A percentile compares a stretch with the other conserved stretches of the same genome.
Conservation (phyloP, 2,797 vertebrate genomes). For the Forpus xanthops region DNA sequence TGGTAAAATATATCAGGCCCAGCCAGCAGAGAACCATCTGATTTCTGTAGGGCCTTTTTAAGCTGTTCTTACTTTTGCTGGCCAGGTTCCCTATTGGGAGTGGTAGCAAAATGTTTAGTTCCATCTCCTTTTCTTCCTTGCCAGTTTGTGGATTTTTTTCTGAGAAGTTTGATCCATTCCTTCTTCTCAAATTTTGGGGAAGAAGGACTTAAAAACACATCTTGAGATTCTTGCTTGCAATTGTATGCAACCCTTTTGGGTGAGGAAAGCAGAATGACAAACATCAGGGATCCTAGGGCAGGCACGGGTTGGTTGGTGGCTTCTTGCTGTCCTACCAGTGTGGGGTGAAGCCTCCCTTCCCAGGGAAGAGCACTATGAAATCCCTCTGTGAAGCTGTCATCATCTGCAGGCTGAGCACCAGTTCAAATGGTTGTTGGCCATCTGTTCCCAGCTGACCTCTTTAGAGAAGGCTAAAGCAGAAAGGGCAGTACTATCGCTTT, state of each 20-base stretch:
- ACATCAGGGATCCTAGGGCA: not conserved
- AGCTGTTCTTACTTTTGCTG: not conserved
- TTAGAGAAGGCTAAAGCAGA: conserved; percentile 13
- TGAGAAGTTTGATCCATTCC: not conserved
- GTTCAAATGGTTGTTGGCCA: not conserved
- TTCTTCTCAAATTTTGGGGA: not conserved
- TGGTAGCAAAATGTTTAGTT: not conserved
- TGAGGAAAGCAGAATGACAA: not conserved
- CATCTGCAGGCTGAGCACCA: not conserved
- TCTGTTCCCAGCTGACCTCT: conserved; percentile 49
- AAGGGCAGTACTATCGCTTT: not conserved
- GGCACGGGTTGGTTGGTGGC: not conserved
- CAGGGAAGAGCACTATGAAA: not conserved
- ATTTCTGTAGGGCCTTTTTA: not conserved
- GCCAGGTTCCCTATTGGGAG: not conserved
- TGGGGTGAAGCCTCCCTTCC: not conserved
- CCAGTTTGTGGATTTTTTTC: not conserved
- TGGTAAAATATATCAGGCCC: not conserved
- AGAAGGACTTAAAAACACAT: not conserved
- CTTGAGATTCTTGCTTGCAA: not conserved
- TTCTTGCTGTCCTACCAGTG: not conserved
- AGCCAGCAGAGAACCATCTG: not conserved
- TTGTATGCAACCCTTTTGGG: not conserved
- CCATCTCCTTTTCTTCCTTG: not conserved
- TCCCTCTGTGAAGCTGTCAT: not conserved